phyloP scores from a whole-genome alignment of 2,113 vertebrate genomes.

The Lates calcarifer region DNA sequence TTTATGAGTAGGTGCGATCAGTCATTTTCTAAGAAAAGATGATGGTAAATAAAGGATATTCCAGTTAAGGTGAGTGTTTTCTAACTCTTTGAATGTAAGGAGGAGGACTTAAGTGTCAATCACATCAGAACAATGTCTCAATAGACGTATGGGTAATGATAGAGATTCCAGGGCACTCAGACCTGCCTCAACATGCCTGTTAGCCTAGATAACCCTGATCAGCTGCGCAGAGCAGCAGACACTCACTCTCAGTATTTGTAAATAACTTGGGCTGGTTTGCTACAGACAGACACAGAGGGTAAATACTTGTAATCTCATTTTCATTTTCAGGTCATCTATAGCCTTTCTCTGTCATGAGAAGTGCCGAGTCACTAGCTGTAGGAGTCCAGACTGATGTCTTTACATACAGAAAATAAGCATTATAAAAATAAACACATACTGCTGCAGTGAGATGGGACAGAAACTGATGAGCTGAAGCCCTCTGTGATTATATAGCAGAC shows the following conservation, averaged over 20 bases:
- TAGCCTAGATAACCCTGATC: slow-evolving; percentile 7
- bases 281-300: neutral
- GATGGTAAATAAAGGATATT: neutral
- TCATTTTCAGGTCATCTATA: neutral
- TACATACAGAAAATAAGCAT: neutral
- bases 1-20: neutral
- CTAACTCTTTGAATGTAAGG: neutral
- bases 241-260: neutral
- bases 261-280: neutral
- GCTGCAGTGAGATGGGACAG: neutral
- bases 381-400: neutral
- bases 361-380: no score
- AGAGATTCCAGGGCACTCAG: slow-evolving; percentile 61
- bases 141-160: slow-evolving; percentile 24
- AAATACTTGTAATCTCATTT: neutral
- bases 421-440: neutral
- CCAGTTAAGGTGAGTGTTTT: neutral
- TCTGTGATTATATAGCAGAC: neutral
- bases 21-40: neutral
- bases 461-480: neutral
- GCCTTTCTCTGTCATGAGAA: neutral
- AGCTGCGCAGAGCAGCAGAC: slow-evolving; percentile 5
- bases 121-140: slow-evolving; percentile 25
- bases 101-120: slow-evolving; percentile 12
- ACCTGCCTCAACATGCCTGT: slow-evolving; percentile 65